Evolutionary conservation across 2,797 vertebrate species (phyloP).

Genomic region (Melanotaenia pygmaea): DNA sequence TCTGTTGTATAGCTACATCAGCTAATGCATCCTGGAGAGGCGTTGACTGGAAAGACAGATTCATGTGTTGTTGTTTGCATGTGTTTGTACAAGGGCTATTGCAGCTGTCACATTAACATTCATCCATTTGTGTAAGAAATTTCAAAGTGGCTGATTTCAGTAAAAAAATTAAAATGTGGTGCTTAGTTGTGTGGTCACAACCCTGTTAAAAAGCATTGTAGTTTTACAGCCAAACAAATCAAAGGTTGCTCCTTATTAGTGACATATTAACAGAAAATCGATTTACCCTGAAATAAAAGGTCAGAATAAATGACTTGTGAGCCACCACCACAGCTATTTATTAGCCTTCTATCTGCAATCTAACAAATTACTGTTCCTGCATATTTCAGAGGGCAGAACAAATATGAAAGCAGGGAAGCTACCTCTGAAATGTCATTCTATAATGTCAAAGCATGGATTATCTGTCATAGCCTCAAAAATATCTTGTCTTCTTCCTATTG

Average conservation of each 20-base stretch:
- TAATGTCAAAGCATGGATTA: conserved; percentile 83
- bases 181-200: conserved; percentile 24
- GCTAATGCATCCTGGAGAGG: background rate
- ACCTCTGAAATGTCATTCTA: conserved; percentile 80
- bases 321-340: conserved; percentile 69
- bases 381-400: conserved; percentile 66
- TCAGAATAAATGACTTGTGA: conserved; percentile 83
- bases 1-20: background rate
- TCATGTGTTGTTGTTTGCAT: conserved; percentile 25
- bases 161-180: conserved; percentile 56
- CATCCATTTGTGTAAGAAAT: conserved; percentile 47
- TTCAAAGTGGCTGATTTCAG: conserved; percentile 59
- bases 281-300: conserved; percentile 84
- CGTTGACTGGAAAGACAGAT: background rate
- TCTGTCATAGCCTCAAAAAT: conserved; percentile 71
- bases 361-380: conserved; percentile 74
- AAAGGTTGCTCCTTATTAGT: conserved; percentile 76
- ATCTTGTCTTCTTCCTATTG: conserved; percentile 43
- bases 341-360: conserved; percentile 76
- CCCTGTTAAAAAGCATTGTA: conserved; percentile 53
- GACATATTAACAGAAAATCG: conserved; percentile 81
- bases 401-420: conserved; percentile 68
- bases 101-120: conserved; percentile 36
- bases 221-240: conserved; percentile 72
- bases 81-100: conserved; percentile 27